Evolutionary conservation across 1,140 invertebrate species (phyloP), one percentile per base, ranked within the genome.

Genomic region (Lepidotrigona ventralis): DNA sequence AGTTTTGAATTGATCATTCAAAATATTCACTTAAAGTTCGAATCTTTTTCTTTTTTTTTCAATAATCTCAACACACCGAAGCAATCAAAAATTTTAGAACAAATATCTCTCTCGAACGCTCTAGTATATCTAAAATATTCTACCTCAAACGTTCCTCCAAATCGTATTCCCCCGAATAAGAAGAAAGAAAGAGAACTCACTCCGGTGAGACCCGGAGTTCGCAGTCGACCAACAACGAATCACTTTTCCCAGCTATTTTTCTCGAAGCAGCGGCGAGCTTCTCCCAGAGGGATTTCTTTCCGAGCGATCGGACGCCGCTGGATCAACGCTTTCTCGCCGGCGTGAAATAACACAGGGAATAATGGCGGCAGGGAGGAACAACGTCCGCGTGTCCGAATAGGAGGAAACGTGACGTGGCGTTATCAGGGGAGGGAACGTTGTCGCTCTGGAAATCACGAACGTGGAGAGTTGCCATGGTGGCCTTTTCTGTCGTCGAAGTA

Each of bases 361-460:
- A 64, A 53, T 29, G 79, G n/a, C 39, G 26, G 46, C 21, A 19
- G 39, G 39, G n/a, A n/a, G 69, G 56, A 64, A 58, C 58, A 80
- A 72, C 68, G 76, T 17, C 23, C 53, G 21, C 77, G 56, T 46
- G 64, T 79, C n/a, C 56, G 69, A 29, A 72, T 63, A 39, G 60
- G 21, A 17, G 46, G 8, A 26, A 60, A 77, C 80, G 80, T 82
- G 80, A 82, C 74, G 29, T n/a, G 54, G 51, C 64, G 64, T 81
- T 81, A 81, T 81, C 80, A 72, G 76, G 58, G 70, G 23, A 81
- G 58, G 58, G 29, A 64, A 63, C 46, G 26, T 17, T 51, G 69
- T 29, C 68, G 29, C 12, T 19, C 12, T 60, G 56, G 73, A 82
- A 77, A 77, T 82, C 80, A 58, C 63, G 53, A 17, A 26, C 53